phyloP scores from a whole-genome alignment of 2,888 invertebrate species.

The Leptinotarsa peninsularis region DNA sequence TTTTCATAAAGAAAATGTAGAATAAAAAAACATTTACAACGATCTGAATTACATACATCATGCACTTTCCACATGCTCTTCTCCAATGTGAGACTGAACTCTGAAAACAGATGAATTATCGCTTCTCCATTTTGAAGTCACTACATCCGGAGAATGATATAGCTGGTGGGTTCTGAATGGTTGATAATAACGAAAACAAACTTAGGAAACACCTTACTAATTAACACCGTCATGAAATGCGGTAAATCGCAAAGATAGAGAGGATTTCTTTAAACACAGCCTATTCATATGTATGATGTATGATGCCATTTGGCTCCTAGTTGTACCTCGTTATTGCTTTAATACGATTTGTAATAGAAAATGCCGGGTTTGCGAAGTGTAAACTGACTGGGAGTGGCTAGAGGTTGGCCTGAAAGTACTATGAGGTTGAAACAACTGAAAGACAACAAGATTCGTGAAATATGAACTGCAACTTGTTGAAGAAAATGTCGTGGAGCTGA shows the following conservation, averaged over 20 bases:
- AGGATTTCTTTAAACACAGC: conserved; percentile 6
- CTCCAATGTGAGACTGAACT: no score
- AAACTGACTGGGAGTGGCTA: neutral
- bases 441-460: no score
- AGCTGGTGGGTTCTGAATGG: neutral
- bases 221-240: conserved; percentile 21
- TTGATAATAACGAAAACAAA: conserved; percentile 21
- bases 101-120: neutral
- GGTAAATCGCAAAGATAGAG: conserved; percentile 23
- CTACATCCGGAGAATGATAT: neutral
- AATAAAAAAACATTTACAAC: no score
- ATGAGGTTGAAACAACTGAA: no score
- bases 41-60: no score
- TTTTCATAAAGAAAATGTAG: no score
- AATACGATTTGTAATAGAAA: conserved; percentile 13
- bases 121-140: neutral
- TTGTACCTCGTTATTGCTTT: conserved; percentile 14
- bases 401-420: neutral
- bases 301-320: conserved; percentile 14
- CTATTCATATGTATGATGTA: conserved; percentile 1
- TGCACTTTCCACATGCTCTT: no score
- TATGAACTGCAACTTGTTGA: no score
- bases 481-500: no score
- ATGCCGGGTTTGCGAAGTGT: neutral
- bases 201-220: conserved; percentile 18